These are phyloP conservation scores for Eulithis testata DNA, from an alignment of 2,888 invertebrate genomes.

Conservation along the genomic window DNA sequence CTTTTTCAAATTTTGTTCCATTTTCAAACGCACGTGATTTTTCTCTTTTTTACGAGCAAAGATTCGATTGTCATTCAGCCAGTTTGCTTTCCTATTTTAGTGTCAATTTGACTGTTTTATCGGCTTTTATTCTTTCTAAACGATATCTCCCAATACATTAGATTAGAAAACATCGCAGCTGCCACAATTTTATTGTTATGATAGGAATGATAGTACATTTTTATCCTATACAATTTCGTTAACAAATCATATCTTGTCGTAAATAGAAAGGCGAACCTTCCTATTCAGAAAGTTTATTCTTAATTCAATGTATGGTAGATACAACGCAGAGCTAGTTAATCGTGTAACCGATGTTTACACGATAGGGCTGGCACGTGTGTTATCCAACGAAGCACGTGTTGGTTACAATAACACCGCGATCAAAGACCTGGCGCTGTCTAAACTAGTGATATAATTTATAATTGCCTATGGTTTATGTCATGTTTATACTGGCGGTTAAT, in stretches of 20 bases:
- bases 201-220: neutral
- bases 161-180: neutral
- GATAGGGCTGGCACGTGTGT: conserved; percentile 56
- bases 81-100: conserved; percentile 20
- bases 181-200: conserved; percentile 3
- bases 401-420: conserved; percentile 71
- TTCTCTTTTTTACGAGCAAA: conserved; percentile 33
- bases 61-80: conserved; percentile 27
- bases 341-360: conserved; percentile 60
- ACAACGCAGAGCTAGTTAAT: conserved; percentile 31
- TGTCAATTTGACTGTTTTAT: conserved; percentile 6
- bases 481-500: conserved; percentile 14
- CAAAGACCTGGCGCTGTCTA: conserved; percentile 63
- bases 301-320: conserved; percentile 28
- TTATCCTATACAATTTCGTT: neutral
- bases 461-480: conserved; percentile 43
- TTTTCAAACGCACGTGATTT: conserved; percentile 50
- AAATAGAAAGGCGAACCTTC: neutral
- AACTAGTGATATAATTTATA: conserved; percentile 49
- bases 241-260: neutral
- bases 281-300: conserved; percentile 19
- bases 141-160: neutral
- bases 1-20: conserved; percentile 60
- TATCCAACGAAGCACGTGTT: conserved; percentile 56
- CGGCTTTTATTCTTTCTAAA: neutral